Percentiles rank a stretch among this genome's conserved stretches.
phyloP scores from a whole-genome alignment of 1,140 invertebrate species.

The Drosophila insularis region DNA sequence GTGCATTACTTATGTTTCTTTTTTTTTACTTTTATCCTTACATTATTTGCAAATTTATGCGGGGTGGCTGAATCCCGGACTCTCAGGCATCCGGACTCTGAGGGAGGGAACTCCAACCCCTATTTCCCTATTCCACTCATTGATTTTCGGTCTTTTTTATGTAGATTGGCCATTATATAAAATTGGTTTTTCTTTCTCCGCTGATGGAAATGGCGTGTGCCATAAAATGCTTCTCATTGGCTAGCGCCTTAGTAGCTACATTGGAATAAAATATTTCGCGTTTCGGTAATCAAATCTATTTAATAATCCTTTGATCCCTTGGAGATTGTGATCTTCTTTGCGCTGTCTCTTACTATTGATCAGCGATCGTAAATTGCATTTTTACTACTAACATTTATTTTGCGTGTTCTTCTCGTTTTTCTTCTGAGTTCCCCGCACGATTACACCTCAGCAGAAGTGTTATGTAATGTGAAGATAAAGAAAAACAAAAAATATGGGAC shows the following conservation, averaged over 20 bases:
- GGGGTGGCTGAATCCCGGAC: slow-evolving; percentile 55
- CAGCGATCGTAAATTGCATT: no score
- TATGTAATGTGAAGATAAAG: no score
- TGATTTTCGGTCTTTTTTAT: slow-evolving; percentile 75
- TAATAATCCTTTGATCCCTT: no score
- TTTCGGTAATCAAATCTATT: no score
- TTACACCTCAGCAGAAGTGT: no score
- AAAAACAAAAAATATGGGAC: no score
- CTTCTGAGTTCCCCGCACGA: no score
- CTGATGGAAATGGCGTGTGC: slow-evolving; percentile 66
- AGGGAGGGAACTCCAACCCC: slow-evolving; percentile 27
- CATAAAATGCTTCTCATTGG: slow-evolving; percentile 64
- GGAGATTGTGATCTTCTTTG: no score
- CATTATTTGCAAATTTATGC: slow-evolving; percentile 80
- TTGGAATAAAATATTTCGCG: no score
- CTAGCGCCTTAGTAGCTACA: slow-evolving; percentile 7
- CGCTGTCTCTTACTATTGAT: no score
- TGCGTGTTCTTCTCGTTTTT: no score
- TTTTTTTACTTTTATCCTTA: slow-evolving; percentile 68
- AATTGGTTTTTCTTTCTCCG: slow-evolving; percentile 65
- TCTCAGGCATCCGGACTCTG: slow-evolving; percentile 17
- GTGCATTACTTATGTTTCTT: slow-evolving; percentile 11
- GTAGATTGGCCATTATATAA: slow-evolving; percentile 77
- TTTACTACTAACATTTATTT: no score
- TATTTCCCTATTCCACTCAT: slow-evolving; percentile 50